Base-by-base conservation (phyloP, 2,113 vertebrate genomes). In the Cyprinus carpio region DNA sequence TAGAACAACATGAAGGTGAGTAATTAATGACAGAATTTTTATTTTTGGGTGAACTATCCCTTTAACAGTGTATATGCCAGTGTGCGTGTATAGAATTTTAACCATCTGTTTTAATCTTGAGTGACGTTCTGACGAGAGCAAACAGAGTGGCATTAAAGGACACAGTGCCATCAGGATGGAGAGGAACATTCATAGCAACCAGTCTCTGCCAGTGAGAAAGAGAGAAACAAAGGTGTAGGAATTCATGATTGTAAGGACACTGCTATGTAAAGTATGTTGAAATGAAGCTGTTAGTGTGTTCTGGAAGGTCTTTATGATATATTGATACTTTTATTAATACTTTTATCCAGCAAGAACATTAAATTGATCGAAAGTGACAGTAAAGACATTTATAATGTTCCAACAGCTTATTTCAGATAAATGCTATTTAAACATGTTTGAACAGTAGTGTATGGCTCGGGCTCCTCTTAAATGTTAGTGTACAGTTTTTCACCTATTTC, bases 91-190 rank as follows among this genome's bases (percentile, higher is more conserved):
- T 64, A 58, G 31, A 49, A 60, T 18, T 51, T 75, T 37, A 77
- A 97, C 96, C 96, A 87, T 97, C 97, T 0, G 96, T 97, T 90
- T 97, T 97, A 89, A 98, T 97, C 93, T 96, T 97, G 58, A 98
- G 93, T 2, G 97, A 97, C 0, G 96, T 96, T 85, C 97, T 95
- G 37, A 98, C 97, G 84, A 98, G 92, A 84, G 96, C 96, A 72
- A 98, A 98, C 34, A 98, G 95, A 0, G 97, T 98, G 65, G 97
- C 97, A 0, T 97, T 98, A 80, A 97, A 98, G 51, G 96, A 96
- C 80, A 98, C 97, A 0, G 96, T 98, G 29, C 97, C 97, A 10
- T 98, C 97, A 2, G 94, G 83, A 86, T 96, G 96, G 65, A 98
- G 94, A 51, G 97, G 97, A 94, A 98, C 97, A 89, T 98, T 98